Percentiles rank a stretch among this genome's conserved stretches.
phyloP scores from a whole-genome alignment of 2,113 vertebrate genomes.

The Probosciger aterrimus region DNA sequence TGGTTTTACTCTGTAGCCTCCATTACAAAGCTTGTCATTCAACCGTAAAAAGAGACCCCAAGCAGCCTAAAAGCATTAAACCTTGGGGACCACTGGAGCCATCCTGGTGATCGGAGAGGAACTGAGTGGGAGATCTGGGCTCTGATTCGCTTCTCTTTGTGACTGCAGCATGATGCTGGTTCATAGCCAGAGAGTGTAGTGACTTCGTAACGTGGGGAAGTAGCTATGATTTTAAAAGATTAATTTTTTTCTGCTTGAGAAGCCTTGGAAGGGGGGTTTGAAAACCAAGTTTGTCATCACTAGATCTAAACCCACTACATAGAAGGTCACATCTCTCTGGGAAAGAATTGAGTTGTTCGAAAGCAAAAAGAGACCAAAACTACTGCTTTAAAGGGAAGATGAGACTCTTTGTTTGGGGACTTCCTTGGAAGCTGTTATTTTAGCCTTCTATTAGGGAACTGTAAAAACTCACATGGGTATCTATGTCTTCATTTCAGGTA shows the following conservation, averaged over 20 bases:
- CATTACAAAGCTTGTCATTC: too few species aligned
- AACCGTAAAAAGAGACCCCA: not conserved
- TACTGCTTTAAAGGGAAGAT: not conserved
- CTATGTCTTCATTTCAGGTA: not conserved
- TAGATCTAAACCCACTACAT: not conserved
- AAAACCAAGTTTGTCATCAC: not conserved
- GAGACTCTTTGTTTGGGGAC: not conserved
- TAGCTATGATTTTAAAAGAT: not conserved
- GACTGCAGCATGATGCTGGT: rapidly evolving
- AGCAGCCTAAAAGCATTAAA: not conserved
- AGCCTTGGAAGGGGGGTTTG: not conserved
- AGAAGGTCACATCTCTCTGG: not conserved
- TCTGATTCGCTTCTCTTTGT: not conserved
- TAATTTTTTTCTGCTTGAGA: not conserved
- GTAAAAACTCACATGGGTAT: not conserved
- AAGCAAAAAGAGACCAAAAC: not conserved
- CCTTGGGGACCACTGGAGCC: not conserved
- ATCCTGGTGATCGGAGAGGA: not conserved
- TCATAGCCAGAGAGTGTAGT: not conserved
- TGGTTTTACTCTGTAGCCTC: not conserved
- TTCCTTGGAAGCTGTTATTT: not conserved
- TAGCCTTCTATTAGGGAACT: not conserved
- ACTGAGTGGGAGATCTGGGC: not conserved
- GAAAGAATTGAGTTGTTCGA: not conserved
- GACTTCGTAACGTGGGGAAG: not conserved